Conservation (phyloP, 37 sponge, comb jelly and placozoan species). For the Ephydatia muelleri region DNA sequence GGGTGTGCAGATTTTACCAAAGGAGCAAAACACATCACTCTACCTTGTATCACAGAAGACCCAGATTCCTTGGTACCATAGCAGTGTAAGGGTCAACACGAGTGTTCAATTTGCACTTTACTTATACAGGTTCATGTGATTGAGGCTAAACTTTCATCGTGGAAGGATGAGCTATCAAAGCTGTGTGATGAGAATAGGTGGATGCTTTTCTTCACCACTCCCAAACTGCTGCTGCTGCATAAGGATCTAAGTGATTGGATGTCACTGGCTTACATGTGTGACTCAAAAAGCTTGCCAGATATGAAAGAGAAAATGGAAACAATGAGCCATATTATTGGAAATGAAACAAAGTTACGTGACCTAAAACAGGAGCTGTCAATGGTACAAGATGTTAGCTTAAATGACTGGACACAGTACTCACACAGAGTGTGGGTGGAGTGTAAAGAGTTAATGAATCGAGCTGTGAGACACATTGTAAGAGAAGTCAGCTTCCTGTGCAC, state of each 20-base stretch:
- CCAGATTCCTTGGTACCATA: background rate
- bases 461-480: slow-evolving; percentile 19
- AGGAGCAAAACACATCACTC: background rate
- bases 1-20: slow-evolving; percentile 14
- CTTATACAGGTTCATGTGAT: slow-evolving; percentile 17
- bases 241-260: background rate
- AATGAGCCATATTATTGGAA: background rate
- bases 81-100: background rate
- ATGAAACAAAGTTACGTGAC: background rate
- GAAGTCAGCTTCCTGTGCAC: slow-evolving; percentile 55
- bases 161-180: slow-evolving; percentile 49
- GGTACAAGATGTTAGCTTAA: background rate
- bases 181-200: slow-evolving; percentile 38
- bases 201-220: slow-evolving; percentile 72
- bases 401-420: background rate
- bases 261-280: background rate
- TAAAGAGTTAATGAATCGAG: background rate
- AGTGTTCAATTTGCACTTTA: background rate
- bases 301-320: background rate
- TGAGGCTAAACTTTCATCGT: slow-evolving; percentile 28
- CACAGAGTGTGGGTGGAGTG: background rate
- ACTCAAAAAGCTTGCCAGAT: background rate
- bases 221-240: slow-evolving; percentile 57
- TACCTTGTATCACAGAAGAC: background rate
- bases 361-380: background rate